Conservation (phyloP, 1,140 invertebrate species). For the Bilobella aurantiaca region DNA sequence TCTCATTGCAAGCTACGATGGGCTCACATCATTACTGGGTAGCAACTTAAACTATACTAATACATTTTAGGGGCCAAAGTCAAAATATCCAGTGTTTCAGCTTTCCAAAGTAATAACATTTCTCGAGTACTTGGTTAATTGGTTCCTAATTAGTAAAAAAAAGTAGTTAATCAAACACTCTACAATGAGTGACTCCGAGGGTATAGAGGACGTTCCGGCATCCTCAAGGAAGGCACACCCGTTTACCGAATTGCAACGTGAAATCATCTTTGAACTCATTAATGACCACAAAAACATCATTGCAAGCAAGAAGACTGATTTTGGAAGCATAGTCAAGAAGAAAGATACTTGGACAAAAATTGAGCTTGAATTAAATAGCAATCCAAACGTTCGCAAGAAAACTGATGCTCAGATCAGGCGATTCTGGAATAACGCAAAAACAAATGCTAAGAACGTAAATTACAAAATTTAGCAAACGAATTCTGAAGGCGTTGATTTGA, state of each 20-base stretch:
- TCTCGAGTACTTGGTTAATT: too few species aligned
- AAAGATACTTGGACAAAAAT: background rate
- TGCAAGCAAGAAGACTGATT: background rate
- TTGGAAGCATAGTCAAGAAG: background rate
- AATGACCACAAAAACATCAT: background rate
- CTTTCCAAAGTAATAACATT: too few species aligned
- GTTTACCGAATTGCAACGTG: background rate
- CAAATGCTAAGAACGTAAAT: conserved; percentile 7
- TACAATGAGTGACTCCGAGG: background rate
- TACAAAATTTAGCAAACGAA: background rate
- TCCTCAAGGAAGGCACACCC: background rate
- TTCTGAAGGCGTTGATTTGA: background rate
- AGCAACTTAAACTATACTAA: too few species aligned
- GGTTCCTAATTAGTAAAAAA: too few species aligned
- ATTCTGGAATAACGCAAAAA: conserved; percentile 3
- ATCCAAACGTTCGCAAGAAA: background rate
- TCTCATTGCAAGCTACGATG: too few species aligned
- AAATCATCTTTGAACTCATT: background rate
- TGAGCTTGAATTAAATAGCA: background rate
- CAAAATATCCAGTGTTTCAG: too few species aligned
- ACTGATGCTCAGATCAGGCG: conserved; percentile 1
- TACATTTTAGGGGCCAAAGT: too few species aligned
- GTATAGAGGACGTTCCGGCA: background rate
- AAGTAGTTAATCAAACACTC: too few species aligned
- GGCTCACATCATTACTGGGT: too few species aligned